These are phyloP conservation scores for Echinometra lucunter DNA, from an alignment of 53 echinoderm and acorn worm genomes.

Conservation along the genomic window DNA sequence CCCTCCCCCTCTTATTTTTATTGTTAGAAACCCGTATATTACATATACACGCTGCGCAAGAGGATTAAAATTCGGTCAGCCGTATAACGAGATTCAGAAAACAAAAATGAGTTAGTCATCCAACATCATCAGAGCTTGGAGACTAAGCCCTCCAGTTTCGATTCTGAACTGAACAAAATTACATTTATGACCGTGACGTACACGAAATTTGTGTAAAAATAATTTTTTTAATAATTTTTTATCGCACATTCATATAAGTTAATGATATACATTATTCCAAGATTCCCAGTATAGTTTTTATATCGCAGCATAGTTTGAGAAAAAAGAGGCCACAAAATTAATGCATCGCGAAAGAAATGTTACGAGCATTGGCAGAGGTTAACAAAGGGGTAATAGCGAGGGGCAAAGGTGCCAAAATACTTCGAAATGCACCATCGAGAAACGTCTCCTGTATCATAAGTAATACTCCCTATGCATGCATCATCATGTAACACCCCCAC, in stretches of 20 bases:
- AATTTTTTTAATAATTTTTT: neutral
- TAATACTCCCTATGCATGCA: neutral
- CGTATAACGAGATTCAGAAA: neutral
- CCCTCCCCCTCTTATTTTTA: too few species aligned
- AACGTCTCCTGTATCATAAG: neutral
- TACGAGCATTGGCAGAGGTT: neutral
- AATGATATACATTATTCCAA: neutral
- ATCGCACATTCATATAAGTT: neutral
- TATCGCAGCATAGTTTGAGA: neutral
- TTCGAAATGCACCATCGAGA: neutral
- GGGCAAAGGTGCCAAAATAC: neutral
- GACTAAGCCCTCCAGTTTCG: neutral
- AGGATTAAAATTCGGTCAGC: neutral
- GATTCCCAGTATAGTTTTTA: neutral
- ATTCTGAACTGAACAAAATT: neutral
- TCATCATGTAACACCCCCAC: neutral
- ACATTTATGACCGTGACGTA: neutral
- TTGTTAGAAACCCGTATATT: too few species aligned
- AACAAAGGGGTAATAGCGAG: neutral
- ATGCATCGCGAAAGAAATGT: neutral
- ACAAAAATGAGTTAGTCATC: neutral
- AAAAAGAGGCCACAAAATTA: neutral
- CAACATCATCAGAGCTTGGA: neutral
- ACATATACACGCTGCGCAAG: neutral
- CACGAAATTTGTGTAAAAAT: too few species aligned